Evolutionary conservation across 2,797 vertebrate genomes (phyloP).

Genomic region (Trachurus trachurus): DNA sequence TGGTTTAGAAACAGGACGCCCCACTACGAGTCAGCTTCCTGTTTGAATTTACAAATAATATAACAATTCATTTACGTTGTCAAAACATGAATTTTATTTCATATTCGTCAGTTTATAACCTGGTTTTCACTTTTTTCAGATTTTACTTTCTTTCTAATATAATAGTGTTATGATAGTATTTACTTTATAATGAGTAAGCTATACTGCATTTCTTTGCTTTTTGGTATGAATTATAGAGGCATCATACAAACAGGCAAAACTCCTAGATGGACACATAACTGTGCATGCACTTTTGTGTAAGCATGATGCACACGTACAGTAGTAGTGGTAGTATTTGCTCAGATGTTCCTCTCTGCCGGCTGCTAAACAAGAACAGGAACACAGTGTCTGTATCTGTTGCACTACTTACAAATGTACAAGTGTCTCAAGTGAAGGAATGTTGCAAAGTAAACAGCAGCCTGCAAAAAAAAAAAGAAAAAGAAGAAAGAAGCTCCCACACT

Average conservation of each 20-base stretch:
- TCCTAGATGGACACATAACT: neutral
- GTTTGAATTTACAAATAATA: no score
- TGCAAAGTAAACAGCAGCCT: constrained; percentile 28
- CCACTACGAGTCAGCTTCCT: no score
- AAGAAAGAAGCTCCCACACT: constrained; percentile 7
- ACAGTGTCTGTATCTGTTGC: constrained; percentile 11
- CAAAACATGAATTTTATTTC: neutral
- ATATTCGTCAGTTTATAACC: neutral
- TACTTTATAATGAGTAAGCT: neutral
- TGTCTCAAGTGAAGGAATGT: constrained; percentile 15
- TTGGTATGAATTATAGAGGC: constrained; percentile 5
- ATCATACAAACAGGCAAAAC: neutral
- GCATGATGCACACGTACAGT: neutral
- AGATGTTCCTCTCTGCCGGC: neutral
- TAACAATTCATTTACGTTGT: no score
- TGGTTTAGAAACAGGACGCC: no score
- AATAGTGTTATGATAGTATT: neutral
- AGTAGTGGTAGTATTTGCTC: neutral
- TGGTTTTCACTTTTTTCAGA: neutral
- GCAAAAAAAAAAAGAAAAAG: neutral
- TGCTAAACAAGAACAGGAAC: neutral
- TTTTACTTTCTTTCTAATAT: neutral
- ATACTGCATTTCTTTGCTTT: neutral
- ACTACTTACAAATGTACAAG: constrained; percentile 8
- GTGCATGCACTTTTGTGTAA: constrained; percentile 11